phyloP scores from a whole-genome alignment of 2,113 vertebrate genomes.

The Nannospalax galili region DNA sequence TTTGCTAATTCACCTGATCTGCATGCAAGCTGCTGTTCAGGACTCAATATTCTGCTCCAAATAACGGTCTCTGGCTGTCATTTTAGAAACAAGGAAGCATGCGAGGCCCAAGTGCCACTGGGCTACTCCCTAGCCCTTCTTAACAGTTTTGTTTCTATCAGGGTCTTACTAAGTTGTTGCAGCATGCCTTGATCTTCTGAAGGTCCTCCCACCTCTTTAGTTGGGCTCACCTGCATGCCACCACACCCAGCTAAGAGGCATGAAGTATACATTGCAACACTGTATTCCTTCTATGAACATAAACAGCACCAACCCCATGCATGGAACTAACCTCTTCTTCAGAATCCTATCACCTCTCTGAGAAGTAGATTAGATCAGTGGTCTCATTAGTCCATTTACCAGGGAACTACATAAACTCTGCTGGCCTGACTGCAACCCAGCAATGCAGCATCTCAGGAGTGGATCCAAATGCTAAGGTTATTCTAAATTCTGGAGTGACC shows the following conservation, averaged over 20 bases:
- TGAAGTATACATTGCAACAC: no score
- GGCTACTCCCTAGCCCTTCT: neutral
- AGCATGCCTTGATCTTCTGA: no score
- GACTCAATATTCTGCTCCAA: neutral
- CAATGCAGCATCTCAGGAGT: neutral
- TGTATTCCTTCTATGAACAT: neutral
- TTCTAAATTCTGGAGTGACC: neutral
- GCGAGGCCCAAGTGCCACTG: neutral
- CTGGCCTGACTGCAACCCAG: no score
- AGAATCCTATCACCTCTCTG: neutral
- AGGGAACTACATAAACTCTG: neutral
- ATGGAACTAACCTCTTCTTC: neutral
- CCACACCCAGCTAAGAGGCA: no score
- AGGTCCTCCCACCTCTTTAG: no score
- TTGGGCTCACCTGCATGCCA: no score
- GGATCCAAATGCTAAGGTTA: neutral
- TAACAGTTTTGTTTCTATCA: no score
- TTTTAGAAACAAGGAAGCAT: constrained; percentile 12
- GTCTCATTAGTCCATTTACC: neutral
- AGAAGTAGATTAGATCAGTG: neutral
- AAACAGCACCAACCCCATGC: neutral
- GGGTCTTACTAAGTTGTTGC: no score
- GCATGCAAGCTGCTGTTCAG: neutral
- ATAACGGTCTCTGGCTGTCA: neutral
- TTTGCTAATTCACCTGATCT: constrained; percentile 12